Conservation (phyloP, 2,888 invertebrate genomes). For the Cataglyphis altisquamis region DNA sequence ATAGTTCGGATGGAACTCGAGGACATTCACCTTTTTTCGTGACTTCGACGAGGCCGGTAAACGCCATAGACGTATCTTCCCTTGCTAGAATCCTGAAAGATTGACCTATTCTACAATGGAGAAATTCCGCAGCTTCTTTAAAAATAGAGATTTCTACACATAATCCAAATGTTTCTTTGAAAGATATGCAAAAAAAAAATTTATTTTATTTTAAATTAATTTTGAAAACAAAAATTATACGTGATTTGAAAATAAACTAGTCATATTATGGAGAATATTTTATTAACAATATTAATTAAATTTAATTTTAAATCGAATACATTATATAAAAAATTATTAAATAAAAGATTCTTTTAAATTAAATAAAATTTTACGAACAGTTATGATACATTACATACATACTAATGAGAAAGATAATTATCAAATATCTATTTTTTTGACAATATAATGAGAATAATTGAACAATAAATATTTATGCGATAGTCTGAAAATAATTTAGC, state of each 20-base stretch:
- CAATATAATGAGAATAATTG: not conserved
- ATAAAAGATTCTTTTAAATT: not conserved
- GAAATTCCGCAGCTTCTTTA: not conserved
- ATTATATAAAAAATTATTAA: not conserved
- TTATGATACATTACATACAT: not conserved
- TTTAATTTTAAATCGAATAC: not conserved
- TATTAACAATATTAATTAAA: not conserved
- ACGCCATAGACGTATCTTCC: constrained; percentile 75
- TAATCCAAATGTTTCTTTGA: not conserved
- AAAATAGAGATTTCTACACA: not conserved
- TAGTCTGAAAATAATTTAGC: not conserved
- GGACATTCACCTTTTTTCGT: constrained; percentile 86
- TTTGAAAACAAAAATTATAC: not conserved
- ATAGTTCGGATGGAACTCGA: constrained; percentile 80
- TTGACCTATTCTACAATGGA: constrained; percentile 38
- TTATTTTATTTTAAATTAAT: not conserved
- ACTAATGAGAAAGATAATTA: not conserved
- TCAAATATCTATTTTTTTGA: not conserved
- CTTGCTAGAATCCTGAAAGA: constrained; percentile 63
- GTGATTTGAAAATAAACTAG: not conserved
- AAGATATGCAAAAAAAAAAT: no score
- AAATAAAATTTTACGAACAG: not conserved
- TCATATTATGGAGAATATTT: not conserved
- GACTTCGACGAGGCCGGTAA: constrained; percentile 81
- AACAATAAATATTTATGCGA: not conserved